These are phyloP conservation scores for Caenorhabditis sp. DNA, from an alignment of 2,888 invertebrate species.

Conservation along the genomic window DNA sequence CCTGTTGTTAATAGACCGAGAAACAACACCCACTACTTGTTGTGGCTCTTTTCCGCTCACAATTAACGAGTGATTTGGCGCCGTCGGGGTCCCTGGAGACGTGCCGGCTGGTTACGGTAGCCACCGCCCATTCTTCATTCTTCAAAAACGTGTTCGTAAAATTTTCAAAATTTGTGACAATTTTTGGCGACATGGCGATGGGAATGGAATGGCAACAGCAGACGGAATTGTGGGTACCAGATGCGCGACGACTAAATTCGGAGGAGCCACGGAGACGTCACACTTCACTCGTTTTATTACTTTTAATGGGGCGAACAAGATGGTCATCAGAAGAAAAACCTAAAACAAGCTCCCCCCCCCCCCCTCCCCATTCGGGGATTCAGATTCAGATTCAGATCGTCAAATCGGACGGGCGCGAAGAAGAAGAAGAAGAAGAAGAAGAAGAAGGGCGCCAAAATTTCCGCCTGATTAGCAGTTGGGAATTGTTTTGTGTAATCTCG, in stretches of 20 bases:
- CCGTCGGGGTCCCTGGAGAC: slow-evolving; percentile 20
- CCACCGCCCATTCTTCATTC: background rate
- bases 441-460: slow-evolving; percentile 65
- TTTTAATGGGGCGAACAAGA: too few relatives aligned
- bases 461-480: slow-evolving; percentile 40
- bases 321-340: slow-evolving; percentile 3
- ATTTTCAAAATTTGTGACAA: background rate
- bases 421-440: slow-evolving; percentile 65
- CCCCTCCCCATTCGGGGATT: too few relatives aligned
- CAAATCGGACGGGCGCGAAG: too few relatives aligned
- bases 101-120: slow-evolving; percentile 7
- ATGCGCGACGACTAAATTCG: slow-evolving; percentile 36
- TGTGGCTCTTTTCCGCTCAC: background rate
- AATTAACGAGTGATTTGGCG: slow-evolving; percentile 60
- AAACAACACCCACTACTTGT: slow-evolving; percentile 40
- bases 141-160: slow-evolving; percentile 1
- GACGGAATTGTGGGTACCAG: slow-evolving; percentile 11
- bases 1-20: slow-evolving; percentile 41
- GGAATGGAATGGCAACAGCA: slow-evolving; percentile 8
- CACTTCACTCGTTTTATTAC: background rate
- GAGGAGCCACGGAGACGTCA: slow-evolving; percentile 11
- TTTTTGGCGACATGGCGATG: background rate
- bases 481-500: too few relatives aligned
- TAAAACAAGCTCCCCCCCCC: too few relatives aligned
- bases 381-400: too few relatives aligned